Base-by-base conservation (phyloP, 1,140 invertebrate species). In the Drosophila pallidifrons region DNA sequence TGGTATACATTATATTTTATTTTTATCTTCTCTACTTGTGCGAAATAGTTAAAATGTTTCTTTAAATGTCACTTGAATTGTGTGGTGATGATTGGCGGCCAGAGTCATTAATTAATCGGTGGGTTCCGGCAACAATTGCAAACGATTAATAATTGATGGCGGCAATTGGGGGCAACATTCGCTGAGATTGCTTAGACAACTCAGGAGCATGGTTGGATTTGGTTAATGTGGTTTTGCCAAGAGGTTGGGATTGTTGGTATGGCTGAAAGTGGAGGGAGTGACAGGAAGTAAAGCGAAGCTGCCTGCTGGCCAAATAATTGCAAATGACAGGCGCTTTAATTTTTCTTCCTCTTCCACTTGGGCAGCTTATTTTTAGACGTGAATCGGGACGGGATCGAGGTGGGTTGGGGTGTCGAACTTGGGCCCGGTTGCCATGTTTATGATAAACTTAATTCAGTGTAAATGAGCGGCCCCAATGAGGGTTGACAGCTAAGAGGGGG, bases 251-350 rank as follows among this genome's bases (percentile, higher is more conserved):
- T 8, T 1, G 45, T 5, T 10, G 7, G 46, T 38, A 25, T 32
- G 30, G 6, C 13, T 20, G 38, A 13, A 30, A 20, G 25, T 15
- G 15, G 13, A 41, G 6, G 60, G 16, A 13, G 49, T 54, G 49
- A 30, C 13, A 67, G 67, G 46, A 73, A 75, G 54, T 80, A 77
- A 78, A 75, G 66, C 73, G 74, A 66, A 54, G 77, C 59, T 79
- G 78, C 77, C 85, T 73, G 58, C 32, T 46, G 81, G 66, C 72
- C 15, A 79, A 89, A 85, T 85, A 90, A 85, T 81, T 89, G 85
- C 85, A 89, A 89, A 63, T 89, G 85, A 89, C 85, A 89, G 85
- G 85, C 78, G 78, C 81, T 89, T 85, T 89, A 89, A 89, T 89
- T 89, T 89, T 81, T 89, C 72, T 89, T 89, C 78, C 72, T 89